phyloP scores from a whole-genome alignment of 2,888 invertebrate genomes.

The Agriopis aurantiaria region DNA sequence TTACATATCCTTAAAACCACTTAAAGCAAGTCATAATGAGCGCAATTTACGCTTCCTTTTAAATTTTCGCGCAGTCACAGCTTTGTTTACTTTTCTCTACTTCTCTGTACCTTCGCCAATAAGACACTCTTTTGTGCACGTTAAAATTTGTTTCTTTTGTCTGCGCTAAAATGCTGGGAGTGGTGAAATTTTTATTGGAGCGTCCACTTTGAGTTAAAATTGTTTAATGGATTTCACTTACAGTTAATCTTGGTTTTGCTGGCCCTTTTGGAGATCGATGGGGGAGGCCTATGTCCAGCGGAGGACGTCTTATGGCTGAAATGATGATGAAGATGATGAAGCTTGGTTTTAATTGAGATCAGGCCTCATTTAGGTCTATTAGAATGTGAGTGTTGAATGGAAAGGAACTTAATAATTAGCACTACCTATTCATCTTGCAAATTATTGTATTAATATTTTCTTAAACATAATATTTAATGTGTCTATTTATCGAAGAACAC shows the following conservation, averaged over 20 bases:
- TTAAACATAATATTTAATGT: no score
- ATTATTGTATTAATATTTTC: no score
- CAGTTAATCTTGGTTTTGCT: background rate
- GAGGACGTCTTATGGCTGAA: no score
- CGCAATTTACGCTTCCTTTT: conserved; percentile 30
- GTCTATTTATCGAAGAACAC: no score
- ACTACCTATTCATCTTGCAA: no score
- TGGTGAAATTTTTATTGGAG: conserved; percentile 6
- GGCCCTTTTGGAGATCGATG: no score
- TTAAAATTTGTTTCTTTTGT: conserved; percentile 39
- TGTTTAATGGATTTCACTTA: background rate
- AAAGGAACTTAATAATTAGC: no score
- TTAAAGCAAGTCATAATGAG: conserved; percentile 26
- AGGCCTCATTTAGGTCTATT: background rate
- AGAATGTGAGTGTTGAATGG: no score
- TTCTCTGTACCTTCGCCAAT: conserved; percentile 39
- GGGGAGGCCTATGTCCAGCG: no score
- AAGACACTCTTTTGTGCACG: conserved; percentile 40
- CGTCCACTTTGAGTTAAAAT: conserved; percentile 2
- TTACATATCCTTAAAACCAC: no score
- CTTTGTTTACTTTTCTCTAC: conserved; percentile 35
- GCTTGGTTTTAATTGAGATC: background rate
- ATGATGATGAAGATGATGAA: no score
- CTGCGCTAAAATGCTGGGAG: conserved; percentile 10
- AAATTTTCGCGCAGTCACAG: conserved; percentile 16